These are phyloP conservation scores for Dipodomys stephensi DNA, from an alignment of 2,113 vertebrate species.

Conservation along the genomic window DNA sequence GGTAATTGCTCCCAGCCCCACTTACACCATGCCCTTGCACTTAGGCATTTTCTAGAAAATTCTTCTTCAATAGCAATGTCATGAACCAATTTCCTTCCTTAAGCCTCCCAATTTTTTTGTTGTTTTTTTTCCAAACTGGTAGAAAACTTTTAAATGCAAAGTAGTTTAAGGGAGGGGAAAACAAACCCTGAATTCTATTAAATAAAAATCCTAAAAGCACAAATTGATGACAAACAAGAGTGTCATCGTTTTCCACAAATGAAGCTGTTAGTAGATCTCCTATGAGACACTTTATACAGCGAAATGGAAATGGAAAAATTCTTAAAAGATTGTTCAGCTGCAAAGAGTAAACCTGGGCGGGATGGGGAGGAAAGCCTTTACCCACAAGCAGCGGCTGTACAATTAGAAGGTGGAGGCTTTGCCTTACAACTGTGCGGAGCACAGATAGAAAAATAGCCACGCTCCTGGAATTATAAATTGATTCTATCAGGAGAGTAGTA, in stretches of 20 bases:
- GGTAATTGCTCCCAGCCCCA: background rate
- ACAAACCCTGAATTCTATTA: conserved; percentile 70
- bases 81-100: background rate
- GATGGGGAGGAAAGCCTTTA: conserved; percentile 74
- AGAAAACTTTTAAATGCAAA: conserved; percentile 75
- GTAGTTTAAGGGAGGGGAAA: background rate
- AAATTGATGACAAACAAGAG: conserved; percentile 76
- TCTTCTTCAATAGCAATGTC: background rate
- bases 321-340: conserved; percentile 72
- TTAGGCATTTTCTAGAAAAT: background rate
- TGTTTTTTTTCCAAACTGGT: background rate
- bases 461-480: background rate
- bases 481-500: conserved; percentile 46
- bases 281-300: conserved; percentile 81
- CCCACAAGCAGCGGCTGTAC: conserved; percentile 70
- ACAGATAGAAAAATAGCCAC: conserved; percentile 66
- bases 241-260: conserved; percentile 81
- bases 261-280: conserved; percentile 81
- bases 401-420: conserved; percentile 82
- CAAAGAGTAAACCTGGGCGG: conserved; percentile 78
- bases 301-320: conserved; percentile 78
- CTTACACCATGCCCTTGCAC: accelerated
- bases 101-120: background rate
- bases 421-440: conserved; percentile 68
- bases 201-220: conserved; percentile 79